A percentile compares a stretch with the other conserved stretches of the same genome.
These are phyloP conservation scores for Tenthredo distinguenda DNA, from an alignment of 2,888 invertebrate genomes.

Conservation along the genomic window DNA sequence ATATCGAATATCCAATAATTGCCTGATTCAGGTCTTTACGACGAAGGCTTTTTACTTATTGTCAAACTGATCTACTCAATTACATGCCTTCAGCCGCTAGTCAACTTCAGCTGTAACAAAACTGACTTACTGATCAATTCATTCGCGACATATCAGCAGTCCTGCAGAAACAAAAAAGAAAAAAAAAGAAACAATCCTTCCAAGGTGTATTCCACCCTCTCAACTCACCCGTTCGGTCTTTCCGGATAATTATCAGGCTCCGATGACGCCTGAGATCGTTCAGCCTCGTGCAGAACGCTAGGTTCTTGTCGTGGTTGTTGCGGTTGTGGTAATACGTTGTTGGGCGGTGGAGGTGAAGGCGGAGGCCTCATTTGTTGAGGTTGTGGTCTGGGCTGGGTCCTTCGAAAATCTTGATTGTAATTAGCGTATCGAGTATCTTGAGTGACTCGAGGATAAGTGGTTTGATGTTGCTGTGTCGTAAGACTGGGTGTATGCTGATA, in stretches of 20 bases:
- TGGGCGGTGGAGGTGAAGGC: conserved; percentile 56
- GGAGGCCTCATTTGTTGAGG: conserved; percentile 58
- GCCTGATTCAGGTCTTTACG: no score
- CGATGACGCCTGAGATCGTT: conserved; percentile 59
- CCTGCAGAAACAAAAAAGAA: neutral
- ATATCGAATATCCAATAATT: no score
- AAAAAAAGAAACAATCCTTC: neutral
- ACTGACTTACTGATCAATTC: neutral
- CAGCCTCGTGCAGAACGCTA: conserved; percentile 55
- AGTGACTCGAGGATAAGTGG: conserved; percentile 52
- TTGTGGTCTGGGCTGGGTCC: conserved; percentile 63
- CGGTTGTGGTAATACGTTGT: conserved; percentile 48
- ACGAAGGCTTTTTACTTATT: neutral
- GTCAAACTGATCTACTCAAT: neutral
- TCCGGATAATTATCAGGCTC: conserved; percentile 64
- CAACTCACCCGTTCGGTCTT: conserved; percentile 68
- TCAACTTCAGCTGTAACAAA: neutral
- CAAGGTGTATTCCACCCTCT: neutral
- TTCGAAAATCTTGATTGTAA: conserved; percentile 68
- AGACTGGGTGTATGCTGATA: conserved; percentile 65
- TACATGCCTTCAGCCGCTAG: neutral
- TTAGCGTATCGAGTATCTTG: conserved; percentile 68
- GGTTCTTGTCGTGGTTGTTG: conserved; percentile 54
- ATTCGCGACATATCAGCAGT: neutral
- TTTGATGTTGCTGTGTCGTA: conserved; percentile 57